Evolutionary conservation across 2,113 vertebrate species (phyloP).

Genomic region (Lanius collurio): DNA sequence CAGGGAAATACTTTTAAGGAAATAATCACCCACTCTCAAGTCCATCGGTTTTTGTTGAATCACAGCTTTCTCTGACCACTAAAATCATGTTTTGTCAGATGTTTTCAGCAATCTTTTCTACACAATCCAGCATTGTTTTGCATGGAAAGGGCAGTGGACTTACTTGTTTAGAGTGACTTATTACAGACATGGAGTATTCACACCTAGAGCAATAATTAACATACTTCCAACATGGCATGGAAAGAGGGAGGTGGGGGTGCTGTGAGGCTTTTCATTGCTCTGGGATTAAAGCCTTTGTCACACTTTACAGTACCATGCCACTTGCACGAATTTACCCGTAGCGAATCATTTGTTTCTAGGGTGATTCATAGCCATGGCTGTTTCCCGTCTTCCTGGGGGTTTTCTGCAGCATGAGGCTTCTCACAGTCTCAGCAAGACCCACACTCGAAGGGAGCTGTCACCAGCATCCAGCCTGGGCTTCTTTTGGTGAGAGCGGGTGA

Average conservation of each 20-base stretch:
- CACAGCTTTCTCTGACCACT: neutral
- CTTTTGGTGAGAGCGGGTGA: neutral
- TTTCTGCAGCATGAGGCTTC: neutral
- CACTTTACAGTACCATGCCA: neutral
- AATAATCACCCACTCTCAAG: neutral
- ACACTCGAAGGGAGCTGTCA: neutral
- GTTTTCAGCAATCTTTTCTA: neutral
- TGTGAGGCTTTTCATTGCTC: neutral
- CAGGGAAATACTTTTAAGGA: neutral
- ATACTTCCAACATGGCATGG: neutral
- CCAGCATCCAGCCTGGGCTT: neutral
- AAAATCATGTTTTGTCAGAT: neutral
- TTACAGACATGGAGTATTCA: neutral
- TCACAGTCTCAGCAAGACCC: neutral
- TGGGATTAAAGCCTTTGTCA: constrained; percentile 20
- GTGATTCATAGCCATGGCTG: constrained; percentile 12
- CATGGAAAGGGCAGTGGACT: neutral
- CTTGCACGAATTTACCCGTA: neutral
- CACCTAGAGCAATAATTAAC: neutral
- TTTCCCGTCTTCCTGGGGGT: neutral
- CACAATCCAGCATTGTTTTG: neutral
- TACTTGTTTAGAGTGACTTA: neutral
- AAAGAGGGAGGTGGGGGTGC: neutral
- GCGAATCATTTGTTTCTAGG: constrained; percentile 34
- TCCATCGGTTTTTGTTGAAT: neutral